Conservation (phyloP, 2,888 invertebrate genomes). For the Bimastos eiseni region DNA sequence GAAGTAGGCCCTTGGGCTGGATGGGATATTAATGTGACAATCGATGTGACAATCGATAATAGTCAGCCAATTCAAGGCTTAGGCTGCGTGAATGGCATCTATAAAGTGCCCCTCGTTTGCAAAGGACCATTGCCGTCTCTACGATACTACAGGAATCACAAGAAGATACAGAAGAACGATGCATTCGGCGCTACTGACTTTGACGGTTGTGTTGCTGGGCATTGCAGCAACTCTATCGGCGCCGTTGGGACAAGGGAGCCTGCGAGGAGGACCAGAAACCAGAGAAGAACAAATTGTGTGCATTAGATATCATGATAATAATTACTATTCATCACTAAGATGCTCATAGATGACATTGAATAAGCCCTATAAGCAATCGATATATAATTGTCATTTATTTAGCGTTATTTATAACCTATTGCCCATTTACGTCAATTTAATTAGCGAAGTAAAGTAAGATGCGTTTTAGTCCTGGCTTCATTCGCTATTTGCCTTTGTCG, state of each 20-base stretch:
- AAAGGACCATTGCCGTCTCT: not conserved
- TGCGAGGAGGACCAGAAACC: too few relatives aligned
- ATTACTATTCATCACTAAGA: too few relatives aligned
- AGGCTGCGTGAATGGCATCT: not conserved
- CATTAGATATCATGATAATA: too few relatives aligned
- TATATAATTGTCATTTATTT: too few relatives aligned
- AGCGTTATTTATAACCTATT: too few relatives aligned
- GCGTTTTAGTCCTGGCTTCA: too few relatives aligned
- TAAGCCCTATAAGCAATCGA: too few relatives aligned
- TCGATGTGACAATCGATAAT: not conserved
- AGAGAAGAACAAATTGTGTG: too few relatives aligned
- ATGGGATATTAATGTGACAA: not conserved
- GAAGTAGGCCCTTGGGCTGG: accelerated
- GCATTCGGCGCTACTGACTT: not conserved
- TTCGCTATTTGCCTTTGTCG: too few relatives aligned
- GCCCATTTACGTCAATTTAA: too few relatives aligned
- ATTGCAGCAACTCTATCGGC: not conserved
- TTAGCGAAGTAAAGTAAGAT: too few relatives aligned
- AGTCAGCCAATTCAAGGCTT: not conserved
- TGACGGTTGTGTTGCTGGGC: not conserved
- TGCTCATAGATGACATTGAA: too few relatives aligned
- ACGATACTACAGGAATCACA: not conserved
- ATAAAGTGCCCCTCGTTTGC: not conserved
- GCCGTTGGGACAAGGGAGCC: not conserved
- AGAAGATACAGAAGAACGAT: not conserved